Percentiles rank a stretch among this genome's conserved stretches.
These are phyloP conservation scores for Archaeoteleia sp. DNA, from an alignment of 2,888 invertebrate species.

Conservation along the genomic window DNA sequence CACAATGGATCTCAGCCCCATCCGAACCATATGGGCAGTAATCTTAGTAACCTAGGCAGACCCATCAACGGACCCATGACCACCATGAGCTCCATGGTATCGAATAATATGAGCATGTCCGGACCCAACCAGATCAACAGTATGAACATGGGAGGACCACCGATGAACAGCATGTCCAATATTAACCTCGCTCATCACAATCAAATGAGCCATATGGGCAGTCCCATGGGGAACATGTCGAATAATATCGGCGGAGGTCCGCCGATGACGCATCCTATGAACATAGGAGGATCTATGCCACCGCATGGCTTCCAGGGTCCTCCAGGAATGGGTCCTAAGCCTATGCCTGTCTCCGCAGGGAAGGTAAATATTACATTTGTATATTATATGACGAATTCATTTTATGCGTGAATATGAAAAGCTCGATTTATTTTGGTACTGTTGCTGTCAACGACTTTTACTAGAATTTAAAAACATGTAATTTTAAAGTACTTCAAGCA, in stretches of 20 bases:
- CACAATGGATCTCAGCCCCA: slow-evolving; percentile 72
- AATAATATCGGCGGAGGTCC: slow-evolving; percentile 78
- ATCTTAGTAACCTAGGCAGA: slow-evolving; percentile 76
- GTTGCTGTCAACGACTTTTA: no score
- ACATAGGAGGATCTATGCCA: slow-evolving; percentile 77
- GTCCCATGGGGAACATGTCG: slow-evolving; percentile 77
- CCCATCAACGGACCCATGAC: slow-evolving; percentile 86
- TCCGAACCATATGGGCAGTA: slow-evolving; percentile 71
- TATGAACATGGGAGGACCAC: slow-evolving; percentile 83
- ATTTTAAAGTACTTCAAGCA: no score
- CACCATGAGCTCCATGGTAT: slow-evolving; percentile 79
- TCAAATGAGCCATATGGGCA: slow-evolving; percentile 73
- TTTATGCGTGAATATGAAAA: no score
- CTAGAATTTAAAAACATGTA: no score
- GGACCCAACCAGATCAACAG: slow-evolving; percentile 79
- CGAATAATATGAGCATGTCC: slow-evolving; percentile 75
- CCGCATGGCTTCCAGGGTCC: slow-evolving; percentile 76
- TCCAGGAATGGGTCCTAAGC: slow-evolving; percentile 84
- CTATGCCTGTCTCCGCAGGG: slow-evolving; percentile 93
- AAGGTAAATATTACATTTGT: slow-evolving; percentile 78
- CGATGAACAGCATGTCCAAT: slow-evolving; percentile 80
- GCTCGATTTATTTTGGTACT: no score
- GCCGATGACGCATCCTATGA: slow-evolving; percentile 75
- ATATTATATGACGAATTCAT: no score
- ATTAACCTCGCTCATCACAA: slow-evolving; percentile 73